Percentiles rank a stretch among this genome's conserved stretches.
Evolutionary conservation across 2,797 vertebrate genomes (phyloP).

Genomic region (Jordanella pulchra): DNA sequence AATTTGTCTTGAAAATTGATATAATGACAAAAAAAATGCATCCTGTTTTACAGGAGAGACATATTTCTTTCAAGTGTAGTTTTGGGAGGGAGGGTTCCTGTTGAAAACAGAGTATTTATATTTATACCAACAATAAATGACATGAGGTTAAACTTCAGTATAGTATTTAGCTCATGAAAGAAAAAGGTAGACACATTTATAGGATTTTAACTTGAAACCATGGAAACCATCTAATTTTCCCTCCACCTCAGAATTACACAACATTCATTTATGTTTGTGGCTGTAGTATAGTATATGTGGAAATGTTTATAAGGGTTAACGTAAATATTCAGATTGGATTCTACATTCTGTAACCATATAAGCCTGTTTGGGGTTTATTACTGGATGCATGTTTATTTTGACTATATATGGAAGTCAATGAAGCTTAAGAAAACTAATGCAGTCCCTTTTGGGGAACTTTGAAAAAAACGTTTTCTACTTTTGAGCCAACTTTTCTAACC

Average conservation of each 20-base stretch:
- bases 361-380: neutral
- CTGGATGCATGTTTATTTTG: neutral
- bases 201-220: neutral
- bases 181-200: neutral
- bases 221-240: neutral
- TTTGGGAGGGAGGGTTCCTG: too few species aligned
- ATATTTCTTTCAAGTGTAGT: too few species aligned
- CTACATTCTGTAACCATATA: neutral
- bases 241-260: neutral
- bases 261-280: neutral
- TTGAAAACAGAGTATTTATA: neutral
- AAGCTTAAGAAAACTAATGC: neutral
- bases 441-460: neutral
- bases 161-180: too few species aligned
- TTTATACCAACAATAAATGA: neutral
- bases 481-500: neutral
- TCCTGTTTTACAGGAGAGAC: too few species aligned
- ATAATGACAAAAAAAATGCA: too few species aligned
- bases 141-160: neutral
- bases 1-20: too few species aligned
- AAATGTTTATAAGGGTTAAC: neutral
- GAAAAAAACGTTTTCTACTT: neutral
- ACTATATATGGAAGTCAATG: neutral
- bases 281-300: neutral
- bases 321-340: neutral